Evolutionary conservation across 2,113 vertebrate genomes (phyloP), one percentile per base, ranked within the genome.

Genomic region (Hippocampus abdominalis): DNA sequence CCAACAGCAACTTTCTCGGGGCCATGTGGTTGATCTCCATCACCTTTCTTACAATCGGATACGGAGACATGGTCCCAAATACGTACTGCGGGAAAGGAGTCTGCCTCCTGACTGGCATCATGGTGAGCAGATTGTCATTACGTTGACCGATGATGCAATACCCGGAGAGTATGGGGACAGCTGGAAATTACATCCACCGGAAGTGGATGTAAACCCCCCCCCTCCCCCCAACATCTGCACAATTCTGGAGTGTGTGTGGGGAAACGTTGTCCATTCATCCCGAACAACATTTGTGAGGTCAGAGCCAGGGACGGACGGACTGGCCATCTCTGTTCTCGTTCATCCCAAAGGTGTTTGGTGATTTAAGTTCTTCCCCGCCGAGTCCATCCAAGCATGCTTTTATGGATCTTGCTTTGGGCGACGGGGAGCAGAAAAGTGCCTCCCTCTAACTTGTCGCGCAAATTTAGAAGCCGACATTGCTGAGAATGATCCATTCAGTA

Each of bases 21-120:
- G 97, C 97, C 79, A 99, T 99, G 97, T 99, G 97, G 97, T 94
- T 99, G 92, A 99, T 99, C 91, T 99, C 97, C 84, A 99, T 99
- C 92, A 99, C 97, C 71, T 99, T 99, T 93, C 93, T 99, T 74
- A 98, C 97, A 73, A 99, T 99, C 87, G 97, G 97, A 78, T 99
- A 99, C 77, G 97, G 97, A 72, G 97, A 99, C 86, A 99, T 99
- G 96, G 97, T 99, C 88, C 97, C 97, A 69, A 95, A 99, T 89
- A 99, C 97, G 27, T 99, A 99, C 92, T 99, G 97, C 92, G 97
- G 97, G 69, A 99, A 98, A 93, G 97, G 97, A 82, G 96, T 99
- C 79, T 99, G 97, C 86, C 94, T 99, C 86, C 95, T 99, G 68
- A 99, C 97, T 80, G 97, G 97, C 90, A 99, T 99, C 62, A 99